Percentiles rank a stretch among this genome's conserved stretches.
Evolutionary conservation across 1,140 invertebrate species (phyloP).

Genomic region (Pseudobourletiella spinata): DNA sequence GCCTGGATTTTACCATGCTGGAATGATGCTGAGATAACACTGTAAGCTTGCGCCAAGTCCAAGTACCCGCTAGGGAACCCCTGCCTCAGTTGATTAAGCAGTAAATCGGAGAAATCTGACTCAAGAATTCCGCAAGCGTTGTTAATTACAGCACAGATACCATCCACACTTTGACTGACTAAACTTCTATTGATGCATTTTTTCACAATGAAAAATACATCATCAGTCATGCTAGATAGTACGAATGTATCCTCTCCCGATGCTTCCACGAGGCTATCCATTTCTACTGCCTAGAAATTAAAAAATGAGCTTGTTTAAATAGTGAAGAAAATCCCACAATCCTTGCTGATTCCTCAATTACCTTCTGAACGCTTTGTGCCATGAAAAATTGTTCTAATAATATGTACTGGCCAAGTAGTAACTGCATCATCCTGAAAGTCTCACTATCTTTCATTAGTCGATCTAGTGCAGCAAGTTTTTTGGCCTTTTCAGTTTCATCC

Average conservation of each 20-base stretch:
- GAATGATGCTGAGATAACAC: slow-evolving; percentile 67
- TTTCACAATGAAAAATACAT: slow-evolving; percentile 94
- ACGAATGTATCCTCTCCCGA: slow-evolving; percentile 47
- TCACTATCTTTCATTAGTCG: slow-evolving; percentile 64
- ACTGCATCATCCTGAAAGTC: slow-evolving; percentile 75
- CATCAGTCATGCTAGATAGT: slow-evolving; percentile 89
- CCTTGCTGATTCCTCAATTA: too few relatives aligned
- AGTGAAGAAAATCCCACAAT: too few relatives aligned
- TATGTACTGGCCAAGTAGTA: slow-evolving; percentile 81
- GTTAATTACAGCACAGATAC: slow-evolving; percentile 93
- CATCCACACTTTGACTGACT: slow-evolving; percentile 84
- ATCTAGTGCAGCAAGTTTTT: slow-evolving; percentile 53
- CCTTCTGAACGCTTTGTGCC: slow-evolving; percentile 86
- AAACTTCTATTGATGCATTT: slow-evolving; percentile 88
- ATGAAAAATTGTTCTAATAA: slow-evolving; percentile 92
- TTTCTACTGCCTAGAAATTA: slow-evolving; percentile 56
- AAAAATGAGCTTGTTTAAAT: not conserved
- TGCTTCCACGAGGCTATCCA: slow-evolving; percentile 59
- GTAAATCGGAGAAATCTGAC: slow-evolving; percentile 67
- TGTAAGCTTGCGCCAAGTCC: slow-evolving; percentile 65
- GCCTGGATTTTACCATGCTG: slow-evolving; percentile 72
- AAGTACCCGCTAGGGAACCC: slow-evolving; percentile 77
- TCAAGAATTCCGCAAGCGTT: slow-evolving; percentile 83
- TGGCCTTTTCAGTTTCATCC: slow-evolving; percentile 48
- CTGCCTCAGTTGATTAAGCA: slow-evolving; percentile 63